Base-by-base conservation (phyloP, 2,888 invertebrate genomes). In the Agrenia bidenticulata region DNA sequence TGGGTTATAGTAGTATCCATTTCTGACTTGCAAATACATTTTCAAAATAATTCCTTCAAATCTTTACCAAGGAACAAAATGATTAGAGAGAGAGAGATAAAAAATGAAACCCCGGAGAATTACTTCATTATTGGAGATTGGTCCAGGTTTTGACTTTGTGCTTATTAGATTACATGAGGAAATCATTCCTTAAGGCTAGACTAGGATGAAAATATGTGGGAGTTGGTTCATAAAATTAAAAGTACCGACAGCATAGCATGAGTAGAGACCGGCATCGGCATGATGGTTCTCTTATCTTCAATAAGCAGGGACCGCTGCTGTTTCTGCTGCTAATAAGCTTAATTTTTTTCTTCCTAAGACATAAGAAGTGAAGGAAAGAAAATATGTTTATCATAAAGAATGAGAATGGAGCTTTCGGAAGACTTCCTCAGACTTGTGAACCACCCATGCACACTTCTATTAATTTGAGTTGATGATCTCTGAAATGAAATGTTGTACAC, bases 361-460 rank as follows among this genome's bases (percentile, higher is more conserved):
- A 9, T 13, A 51, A 51, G 51, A 27, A 24, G 53, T 27, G 2
- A 54, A 54, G 54, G 5, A 4, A 32, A 54, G 54, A 54, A 54
- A 51, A 32, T 32, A 54, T 26, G 54, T 26, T 54, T 54, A 51
- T 54, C 26, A 17, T 54, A 54, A 32, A 27, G 54, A 24, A 32
- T 54, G 17, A 54, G 26, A 27, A 24, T 51, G 9, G 24, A 13
- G 19, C 51, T 51, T 51, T 13, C 15, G 11, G 24, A 51, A 21
- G 54, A 26, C 54, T 32, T 32, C 32, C 54, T 51, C 51, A 51
- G 24, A 51, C 51, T 23, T 11, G 5, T 23, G 51, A 51, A 24
- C 51, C 51, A 51, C 51, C 51, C 51, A 51, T 51, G 51, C 24
- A 24, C 21, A 51, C 45, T 45, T 23, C 51, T 24, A 51, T 51